Conservation (phyloP, 2,113 vertebrate species). For the Tachuris rubrigastra region DNA sequence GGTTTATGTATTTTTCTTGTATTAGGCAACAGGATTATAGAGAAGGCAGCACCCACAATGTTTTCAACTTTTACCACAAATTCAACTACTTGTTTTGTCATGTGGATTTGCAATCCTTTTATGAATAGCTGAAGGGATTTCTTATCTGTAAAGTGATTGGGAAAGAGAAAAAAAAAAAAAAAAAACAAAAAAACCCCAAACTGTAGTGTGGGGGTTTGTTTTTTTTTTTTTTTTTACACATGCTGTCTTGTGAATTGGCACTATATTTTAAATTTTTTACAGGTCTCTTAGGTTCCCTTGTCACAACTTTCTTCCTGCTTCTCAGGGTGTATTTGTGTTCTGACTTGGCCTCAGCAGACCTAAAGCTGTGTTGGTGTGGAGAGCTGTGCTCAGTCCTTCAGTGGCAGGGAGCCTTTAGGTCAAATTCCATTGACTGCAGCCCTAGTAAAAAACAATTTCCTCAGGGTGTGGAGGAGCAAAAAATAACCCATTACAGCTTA, state of each 20-base stretch:
- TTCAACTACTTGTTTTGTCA: not conserved
- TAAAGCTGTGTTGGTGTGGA: not conserved
- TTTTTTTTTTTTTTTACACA: not conserved
- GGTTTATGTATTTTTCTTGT: slow-evolving; percentile 10
- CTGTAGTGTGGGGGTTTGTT: not conserved
- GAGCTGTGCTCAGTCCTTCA: not conserved
- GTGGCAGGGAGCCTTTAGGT: not conserved
- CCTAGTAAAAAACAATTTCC: not conserved
- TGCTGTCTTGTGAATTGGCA: not conserved
- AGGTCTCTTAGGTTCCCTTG: not conserved
- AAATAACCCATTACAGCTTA: not conserved
- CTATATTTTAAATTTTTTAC: not conserved
- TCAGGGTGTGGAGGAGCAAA: not conserved
- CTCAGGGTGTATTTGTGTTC: not conserved
- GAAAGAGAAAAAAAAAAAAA: not conserved
- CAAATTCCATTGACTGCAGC: not conserved
- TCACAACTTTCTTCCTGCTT: not conserved
- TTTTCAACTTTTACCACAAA: not conserved
- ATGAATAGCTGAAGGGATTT: not conserved
- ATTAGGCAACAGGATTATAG: not conserved
- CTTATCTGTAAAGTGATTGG: not conserved
- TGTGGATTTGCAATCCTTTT: not conserved
- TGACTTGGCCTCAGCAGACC: not conserved
- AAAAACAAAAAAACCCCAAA: not conserved
- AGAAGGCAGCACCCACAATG: not conserved